A percentile compares a stretch with the other conserved stretches of the same genome.
Conservation (phyloP, 2,797 vertebrate species). For the Microhierax caerulescens region DNA sequence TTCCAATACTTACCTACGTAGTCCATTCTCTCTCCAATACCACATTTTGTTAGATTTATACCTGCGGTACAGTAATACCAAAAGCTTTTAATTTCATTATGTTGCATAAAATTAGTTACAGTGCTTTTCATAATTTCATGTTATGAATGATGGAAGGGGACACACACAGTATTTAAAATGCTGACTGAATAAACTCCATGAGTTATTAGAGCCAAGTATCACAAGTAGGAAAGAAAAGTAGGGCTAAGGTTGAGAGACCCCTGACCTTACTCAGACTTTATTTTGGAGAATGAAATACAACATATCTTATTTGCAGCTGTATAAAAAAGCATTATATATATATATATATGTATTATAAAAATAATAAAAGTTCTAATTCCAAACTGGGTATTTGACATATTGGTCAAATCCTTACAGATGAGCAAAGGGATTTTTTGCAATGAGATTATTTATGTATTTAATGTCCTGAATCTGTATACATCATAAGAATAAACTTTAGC, state of each 20-base stretch:
- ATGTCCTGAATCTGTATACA: background rate
- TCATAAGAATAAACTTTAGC: background rate
- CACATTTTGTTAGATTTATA: constrained; percentile 53
- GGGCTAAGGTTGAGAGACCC: background rate
- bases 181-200: constrained; percentile 10
- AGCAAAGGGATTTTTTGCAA: background rate
- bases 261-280: background rate
- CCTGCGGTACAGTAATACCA: background rate
- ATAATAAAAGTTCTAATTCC: background rate
- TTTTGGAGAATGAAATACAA: background rate
- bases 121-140: constrained; percentile 12
- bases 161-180: constrained; percentile 3
- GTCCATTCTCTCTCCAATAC: background rate
- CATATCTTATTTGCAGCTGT: background rate
- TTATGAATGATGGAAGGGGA: constrained; percentile 24
- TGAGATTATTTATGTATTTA: background rate
- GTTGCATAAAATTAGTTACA: constrained; percentile 53
- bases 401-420: background rate
- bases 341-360: background rate
- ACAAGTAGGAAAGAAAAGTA: background rate
- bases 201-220: background rate
- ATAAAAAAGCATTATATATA: background rate
- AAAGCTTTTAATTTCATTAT: constrained; percentile 59
- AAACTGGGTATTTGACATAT: background rate
- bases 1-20: constrained; percentile 28